phyloP scores from a whole-genome alignment of 2,113 vertebrate genomes.

The Micronycteris hirsuta region DNA sequence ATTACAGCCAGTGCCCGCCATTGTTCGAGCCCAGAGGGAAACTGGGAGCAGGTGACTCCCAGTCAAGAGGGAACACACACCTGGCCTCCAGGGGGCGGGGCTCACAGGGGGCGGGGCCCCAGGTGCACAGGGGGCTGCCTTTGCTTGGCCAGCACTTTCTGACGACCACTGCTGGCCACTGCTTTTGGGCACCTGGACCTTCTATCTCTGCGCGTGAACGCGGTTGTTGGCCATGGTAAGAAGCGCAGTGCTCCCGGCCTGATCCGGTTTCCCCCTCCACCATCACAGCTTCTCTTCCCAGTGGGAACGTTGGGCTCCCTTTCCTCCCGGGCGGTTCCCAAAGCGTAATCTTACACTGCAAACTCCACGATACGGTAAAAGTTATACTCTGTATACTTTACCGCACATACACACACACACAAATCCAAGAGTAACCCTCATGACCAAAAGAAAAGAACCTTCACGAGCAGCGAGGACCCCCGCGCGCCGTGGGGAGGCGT shows the following conservation, averaged over 20 bases:
- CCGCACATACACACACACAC: background rate
- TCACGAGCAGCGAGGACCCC: background rate
- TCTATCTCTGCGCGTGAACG: background rate
- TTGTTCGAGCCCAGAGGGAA: constrained; percentile 31
- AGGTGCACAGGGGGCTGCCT: fast-evolving
- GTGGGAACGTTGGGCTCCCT: background rate
- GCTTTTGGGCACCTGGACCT: background rate
- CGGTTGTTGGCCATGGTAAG: background rate
- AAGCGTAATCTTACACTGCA: background rate
- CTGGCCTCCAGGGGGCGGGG: too few species aligned
- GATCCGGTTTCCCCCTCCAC: background rate
- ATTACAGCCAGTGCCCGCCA: constrained; percentile 7
- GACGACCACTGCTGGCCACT: background rate
- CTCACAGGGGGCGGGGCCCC: too few species aligned
- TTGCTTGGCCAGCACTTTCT: background rate
- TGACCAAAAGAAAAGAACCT: background rate
- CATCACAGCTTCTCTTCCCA: background rate
- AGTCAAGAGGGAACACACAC: background rate
- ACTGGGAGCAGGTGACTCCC: background rate
- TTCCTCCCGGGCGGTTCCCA: background rate
- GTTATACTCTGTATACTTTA: background rate
- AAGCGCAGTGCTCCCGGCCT: background rate
- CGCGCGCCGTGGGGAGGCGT: background rate
- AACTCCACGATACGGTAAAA: background rate
- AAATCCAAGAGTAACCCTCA: background rate